Evolutionary conservation across 1,140 invertebrate species (phyloP), one percentile per base, ranked within the genome.

Genomic region (Diorhabda sublineata): DNA sequence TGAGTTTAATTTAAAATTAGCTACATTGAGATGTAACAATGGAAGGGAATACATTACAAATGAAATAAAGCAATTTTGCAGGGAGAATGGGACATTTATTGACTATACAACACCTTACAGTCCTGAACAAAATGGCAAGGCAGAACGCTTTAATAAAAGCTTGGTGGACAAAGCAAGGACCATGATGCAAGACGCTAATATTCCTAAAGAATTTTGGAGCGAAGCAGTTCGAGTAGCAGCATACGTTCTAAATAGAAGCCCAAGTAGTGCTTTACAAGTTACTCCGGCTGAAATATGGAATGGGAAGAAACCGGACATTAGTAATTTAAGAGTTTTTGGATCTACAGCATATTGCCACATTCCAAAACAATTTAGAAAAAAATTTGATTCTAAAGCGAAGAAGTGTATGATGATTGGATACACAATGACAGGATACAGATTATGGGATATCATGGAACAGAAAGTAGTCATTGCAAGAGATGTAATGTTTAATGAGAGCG

Each of bases 71-170:
- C 42, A 68, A 5, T 79, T 74, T 60, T 74, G 61, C 56, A 59
- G 69, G 71, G 11, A 71, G 43, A 69, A 68, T 64, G 78, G 77
- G 60, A 74, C 75, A 5, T 47, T n/a, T 9, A 7, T 63, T 42
- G 61, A 71, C 64, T 71, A 73, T 69, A 77, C 74, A 6, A 63
- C 71, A 45, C 79, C 82, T 58, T 80, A 82, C 68, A 83, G 81
- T n/a, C 83, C 84, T 64, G 79, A 87, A 70, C 73, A 80, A 71
- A 86, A 86, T 80, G 82, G 84, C 68, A 79, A 83, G 0, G 74
- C 83, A 26, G 84, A 86, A 71, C 72, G 83, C 60, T 81, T 83
- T 72, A 82, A 82, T 69, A 71, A 78, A 59, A 82, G 81, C n/a
- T 73, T 85, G 47, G 80, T 77, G 5, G 80, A 83, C 73, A 82